Percentiles rank a stretch among this genome's conserved stretches.
phyloP scores from a whole-genome alignment of 2,797 vertebrate genomes.

The Pipistrellus pipistrellus region DNA sequence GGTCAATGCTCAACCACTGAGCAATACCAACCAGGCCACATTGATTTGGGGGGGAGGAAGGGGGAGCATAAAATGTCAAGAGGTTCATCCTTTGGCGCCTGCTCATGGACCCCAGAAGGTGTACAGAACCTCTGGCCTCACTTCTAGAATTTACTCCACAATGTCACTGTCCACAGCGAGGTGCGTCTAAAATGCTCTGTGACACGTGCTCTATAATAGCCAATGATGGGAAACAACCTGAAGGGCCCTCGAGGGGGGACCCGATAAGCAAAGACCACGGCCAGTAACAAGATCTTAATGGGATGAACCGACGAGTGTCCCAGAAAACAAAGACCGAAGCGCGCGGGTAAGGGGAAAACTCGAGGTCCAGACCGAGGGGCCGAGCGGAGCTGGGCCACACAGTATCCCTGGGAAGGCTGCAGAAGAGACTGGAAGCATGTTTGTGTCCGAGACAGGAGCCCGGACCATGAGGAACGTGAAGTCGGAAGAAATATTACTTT shows the following conservation, averaged over 20 bases:
- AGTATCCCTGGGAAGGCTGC: background rate
- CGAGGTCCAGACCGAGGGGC: background rate
- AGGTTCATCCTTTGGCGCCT: background rate
- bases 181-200: background rate
- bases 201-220: background rate
- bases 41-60: accelerated
- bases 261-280: background rate
- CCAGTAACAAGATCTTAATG: background rate
- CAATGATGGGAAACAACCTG: background rate
- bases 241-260: background rate
- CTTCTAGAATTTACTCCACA: background rate
- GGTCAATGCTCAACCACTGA: too few relatives aligned
- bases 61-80: background rate
- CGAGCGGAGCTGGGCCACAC: accelerated
- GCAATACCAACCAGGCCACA: too few relatives aligned
- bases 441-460: background rate
- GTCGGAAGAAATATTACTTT: background rate
- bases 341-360: background rate
- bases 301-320: background rate
- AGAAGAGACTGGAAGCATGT: background rate
- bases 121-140: background rate
- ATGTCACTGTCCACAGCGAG: too few relatives aligned
- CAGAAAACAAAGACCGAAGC: background rate
- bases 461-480: background rate
- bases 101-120: background rate